Evolutionary conservation across 2,888 invertebrate genomes (phyloP).

Genomic region (Aspidiotus destructor): DNA sequence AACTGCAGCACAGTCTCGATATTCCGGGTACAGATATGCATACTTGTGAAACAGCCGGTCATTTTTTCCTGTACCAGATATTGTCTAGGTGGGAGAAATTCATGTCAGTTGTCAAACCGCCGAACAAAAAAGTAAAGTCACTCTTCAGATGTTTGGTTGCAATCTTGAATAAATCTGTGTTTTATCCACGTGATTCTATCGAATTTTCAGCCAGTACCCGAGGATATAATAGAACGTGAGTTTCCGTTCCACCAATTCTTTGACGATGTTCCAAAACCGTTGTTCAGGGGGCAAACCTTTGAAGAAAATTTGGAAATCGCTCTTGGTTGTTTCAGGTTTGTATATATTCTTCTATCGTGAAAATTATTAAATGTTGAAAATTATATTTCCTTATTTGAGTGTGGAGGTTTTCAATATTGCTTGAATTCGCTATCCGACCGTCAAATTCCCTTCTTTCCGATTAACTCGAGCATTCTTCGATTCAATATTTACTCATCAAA

Average conservation of each 20-base stretch:
- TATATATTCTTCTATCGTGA: not conserved
- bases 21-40: constrained; percentile 84
- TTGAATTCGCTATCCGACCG: too few species aligned
- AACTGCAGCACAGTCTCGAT: constrained; percentile 74
- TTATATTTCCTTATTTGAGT: not conserved
- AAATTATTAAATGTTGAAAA: not conserved
- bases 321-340: constrained; percentile 73
- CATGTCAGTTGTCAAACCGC: constrained; percentile 51
- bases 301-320: constrained; percentile 82
- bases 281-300: constrained; percentile 69
- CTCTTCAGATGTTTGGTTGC: not conserved
- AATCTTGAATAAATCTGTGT: not conserved
- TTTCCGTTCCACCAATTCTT: constrained; percentile 95
- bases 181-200: not conserved
- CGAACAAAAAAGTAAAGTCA: constrained; percentile 42
- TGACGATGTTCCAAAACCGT: constrained; percentile 80
- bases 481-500: too few species aligned
- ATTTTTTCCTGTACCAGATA: constrained; percentile 92
- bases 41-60: constrained; percentile 96
- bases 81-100: constrained; percentile 88
- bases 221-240: constrained; percentile 57
- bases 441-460: too few species aligned
- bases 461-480: too few species aligned
- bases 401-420: too few species aligned
- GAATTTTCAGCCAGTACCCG: constrained; percentile 40